phyloP scores from a whole-genome alignment of 1,140 invertebrate genomes.

The Lysiphlebus fabarum region DNA sequence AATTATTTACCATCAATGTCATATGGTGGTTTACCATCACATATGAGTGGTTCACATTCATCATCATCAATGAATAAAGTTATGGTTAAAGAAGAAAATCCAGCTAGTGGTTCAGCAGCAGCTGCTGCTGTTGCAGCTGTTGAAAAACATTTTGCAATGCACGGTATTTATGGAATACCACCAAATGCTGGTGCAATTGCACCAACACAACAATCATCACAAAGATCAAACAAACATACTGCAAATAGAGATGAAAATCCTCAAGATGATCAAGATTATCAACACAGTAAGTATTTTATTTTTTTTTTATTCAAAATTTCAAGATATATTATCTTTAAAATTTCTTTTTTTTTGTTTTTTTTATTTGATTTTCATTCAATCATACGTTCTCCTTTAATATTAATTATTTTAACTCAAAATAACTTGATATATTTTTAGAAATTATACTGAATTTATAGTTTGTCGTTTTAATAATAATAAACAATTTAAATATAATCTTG shows the following conservation, averaged over 20 bases:
- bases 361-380: too few relatives aligned
- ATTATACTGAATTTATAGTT: too few relatives aligned
- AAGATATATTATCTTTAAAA: too few relatives aligned
- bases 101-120: slow-evolving; percentile 40
- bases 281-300: neutral
- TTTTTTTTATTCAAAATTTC: too few relatives aligned
- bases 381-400: too few relatives aligned
- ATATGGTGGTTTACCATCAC: slow-evolving; percentile 61
- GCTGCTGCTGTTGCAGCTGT: slow-evolving; percentile 45
- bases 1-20: slow-evolving; percentile 57
- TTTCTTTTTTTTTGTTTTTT: too few relatives aligned
- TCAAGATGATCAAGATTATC: slow-evolving; percentile 49
- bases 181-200: slow-evolving; percentile 46
- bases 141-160: slow-evolving; percentile 54
- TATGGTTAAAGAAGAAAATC: slow-evolving; percentile 45
- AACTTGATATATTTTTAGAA: too few relatives aligned
- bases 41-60: slow-evolving; percentile 43
- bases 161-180: slow-evolving; percentile 47
- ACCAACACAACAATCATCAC: slow-evolving; percentile 44
- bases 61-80: slow-evolving; percentile 37
- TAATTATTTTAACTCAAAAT: too few relatives aligned
- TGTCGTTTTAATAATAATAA: too few relatives aligned
- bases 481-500: too few relatives aligned
- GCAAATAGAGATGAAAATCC: slow-evolving; percentile 37
- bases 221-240: slow-evolving; percentile 48